Conservation (phyloP, 2,797 vertebrate genomes). For the Tauraco hartlaubi region DNA sequence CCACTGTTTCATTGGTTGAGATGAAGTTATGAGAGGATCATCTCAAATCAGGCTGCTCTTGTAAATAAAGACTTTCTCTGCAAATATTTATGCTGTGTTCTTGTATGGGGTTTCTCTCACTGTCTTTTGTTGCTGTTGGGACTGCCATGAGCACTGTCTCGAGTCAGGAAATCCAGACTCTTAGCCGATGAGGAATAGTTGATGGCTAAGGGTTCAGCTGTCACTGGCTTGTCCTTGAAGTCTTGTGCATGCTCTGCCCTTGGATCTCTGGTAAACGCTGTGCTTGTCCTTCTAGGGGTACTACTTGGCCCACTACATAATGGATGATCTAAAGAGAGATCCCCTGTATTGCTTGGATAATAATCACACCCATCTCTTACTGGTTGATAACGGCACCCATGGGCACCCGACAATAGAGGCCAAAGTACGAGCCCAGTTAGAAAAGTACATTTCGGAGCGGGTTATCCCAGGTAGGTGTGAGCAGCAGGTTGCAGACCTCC, state of each 20-base stretch:
- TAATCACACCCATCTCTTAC: constrained; percentile 83
- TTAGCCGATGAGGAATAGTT: neutral
- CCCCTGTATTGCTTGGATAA: constrained; percentile 83
- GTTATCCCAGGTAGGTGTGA: constrained; percentile 78
- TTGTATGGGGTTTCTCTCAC: neutral
- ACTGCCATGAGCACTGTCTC: neutral
- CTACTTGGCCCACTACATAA: constrained; percentile 80
- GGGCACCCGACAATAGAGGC: constrained; percentile 76
- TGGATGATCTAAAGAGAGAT: constrained; percentile 84
- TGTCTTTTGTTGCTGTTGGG: neutral
- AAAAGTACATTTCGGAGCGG: constrained; percentile 83
- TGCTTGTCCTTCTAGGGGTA: constrained; percentile 61
- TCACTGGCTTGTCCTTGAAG: neutral
- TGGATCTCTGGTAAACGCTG: neutral
- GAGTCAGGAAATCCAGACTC: neutral
- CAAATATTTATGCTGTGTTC: neutral
- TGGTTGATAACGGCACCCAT: constrained; percentile 82
- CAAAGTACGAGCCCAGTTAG: constrained; percentile 80
- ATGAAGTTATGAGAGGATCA: neutral
- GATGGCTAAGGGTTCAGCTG: neutral
- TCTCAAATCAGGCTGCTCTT: neutral
- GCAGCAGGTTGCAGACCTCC: rapidly evolving
- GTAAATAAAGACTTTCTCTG: neutral
- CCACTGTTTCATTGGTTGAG: neutral
- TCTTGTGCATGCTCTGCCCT: neutral